Base-by-base conservation (phyloP, 1,140 invertebrate genomes). In the Triops longicaudatus region DNA sequence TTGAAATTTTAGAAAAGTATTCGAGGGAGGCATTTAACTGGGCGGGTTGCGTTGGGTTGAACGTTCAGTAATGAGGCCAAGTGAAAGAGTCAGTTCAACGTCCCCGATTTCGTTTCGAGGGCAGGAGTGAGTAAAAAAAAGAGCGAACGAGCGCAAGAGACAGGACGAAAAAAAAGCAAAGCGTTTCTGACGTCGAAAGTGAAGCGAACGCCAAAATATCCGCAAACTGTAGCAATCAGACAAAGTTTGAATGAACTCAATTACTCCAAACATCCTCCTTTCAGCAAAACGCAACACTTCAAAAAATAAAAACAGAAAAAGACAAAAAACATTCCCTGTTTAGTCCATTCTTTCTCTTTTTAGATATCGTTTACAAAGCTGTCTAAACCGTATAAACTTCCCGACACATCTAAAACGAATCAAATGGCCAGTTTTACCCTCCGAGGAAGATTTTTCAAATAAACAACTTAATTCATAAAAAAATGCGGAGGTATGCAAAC, bases 21-120 rank as follows among this genome's bases (percentile, higher is more conserved):
- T 14, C 14, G 5, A 22, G 14, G 50, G 50, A 63, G 22, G 50
- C 14, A 63, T n/a, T 37, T 63, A 63, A 63, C 50, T 63, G 50
- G 50, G 50, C 50, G 50, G 44, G 14, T 50, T 63, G 14, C 17
- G 50, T 22, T 63, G 50, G 50, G 50, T 63, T 63, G 50, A 63
- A 63, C 50, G 50, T 63, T 63, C 50, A 63, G 50, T 63, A 63
- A 63, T 63, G 50, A n/a, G 50, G 50, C 50, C 50, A 63, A 63
- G 50, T 63, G 50, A 63, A 63, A 63, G 50, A 63, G 50, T 14
- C 50, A 63, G 50, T 63, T 63, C 50, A 63, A 63, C 50, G 50
- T 63, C 50, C 44, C 50, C 50, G 50, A 63, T 63, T 63, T 63
- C 50, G 10, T 63, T 63, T 63, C 50, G 50, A 63, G n/a, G 50